Percentiles rank a stretch among this genome's conserved stretches.
Conservation (phyloP, 2,113 vertebrate species). For the Micromys minutus region DNA sequence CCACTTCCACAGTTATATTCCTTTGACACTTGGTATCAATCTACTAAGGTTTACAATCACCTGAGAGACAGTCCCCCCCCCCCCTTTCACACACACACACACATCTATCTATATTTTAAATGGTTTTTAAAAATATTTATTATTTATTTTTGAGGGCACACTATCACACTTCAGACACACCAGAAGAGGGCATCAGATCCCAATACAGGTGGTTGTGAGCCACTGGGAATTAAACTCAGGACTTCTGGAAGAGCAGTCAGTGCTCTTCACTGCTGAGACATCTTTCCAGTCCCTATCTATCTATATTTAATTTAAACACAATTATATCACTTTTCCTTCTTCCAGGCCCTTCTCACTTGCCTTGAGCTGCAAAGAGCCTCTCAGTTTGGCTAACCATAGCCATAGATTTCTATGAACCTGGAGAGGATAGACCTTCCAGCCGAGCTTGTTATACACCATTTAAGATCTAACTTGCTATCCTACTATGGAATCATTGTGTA, state of each 20-base stretch:
- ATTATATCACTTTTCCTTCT: background rate
- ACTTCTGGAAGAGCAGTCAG: too few species aligned
- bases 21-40: background rate
- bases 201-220: too few species aligned
- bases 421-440: background rate
- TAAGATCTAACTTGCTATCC: background rate
- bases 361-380: background rate
- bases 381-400: background rate
- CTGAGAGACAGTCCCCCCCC: background rate
- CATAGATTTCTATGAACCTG: background rate
- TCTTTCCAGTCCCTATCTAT: background rate
- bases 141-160: too few species aligned
- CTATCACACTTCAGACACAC: too few species aligned
- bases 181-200: too few species aligned
- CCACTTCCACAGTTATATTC: background rate
- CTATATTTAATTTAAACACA: background rate
- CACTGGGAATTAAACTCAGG: too few species aligned
- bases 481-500: background rate
- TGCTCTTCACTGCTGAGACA: too few species aligned
- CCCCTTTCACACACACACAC: too few species aligned
- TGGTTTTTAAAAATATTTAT: too few species aligned
- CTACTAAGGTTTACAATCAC: background rate
- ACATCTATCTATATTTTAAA: background rate
- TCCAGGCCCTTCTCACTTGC: background rate
- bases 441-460: background rate